Evolutionary conservation across 2,113 vertebrate genomes (phyloP).

Genomic region (Clupea harengus): DNA sequence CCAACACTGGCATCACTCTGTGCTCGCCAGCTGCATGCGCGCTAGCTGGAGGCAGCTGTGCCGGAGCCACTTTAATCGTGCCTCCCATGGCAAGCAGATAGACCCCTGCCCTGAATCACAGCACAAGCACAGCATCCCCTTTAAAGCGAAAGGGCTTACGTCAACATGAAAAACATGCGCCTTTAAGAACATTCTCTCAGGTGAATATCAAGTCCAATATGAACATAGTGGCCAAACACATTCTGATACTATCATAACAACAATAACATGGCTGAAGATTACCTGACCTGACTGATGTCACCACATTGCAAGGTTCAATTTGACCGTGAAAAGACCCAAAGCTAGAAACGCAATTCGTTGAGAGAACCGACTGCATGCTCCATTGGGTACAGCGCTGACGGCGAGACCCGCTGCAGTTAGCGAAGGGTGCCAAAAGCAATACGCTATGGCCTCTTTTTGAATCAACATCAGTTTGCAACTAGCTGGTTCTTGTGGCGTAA

Average conservation of each 20-base stretch:
- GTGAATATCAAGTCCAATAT: not conserved
- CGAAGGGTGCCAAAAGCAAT: constrained; percentile 1
- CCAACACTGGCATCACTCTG: not conserved
- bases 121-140: not conserved
- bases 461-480: not conserved
- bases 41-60: not conserved
- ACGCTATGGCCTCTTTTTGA: not conserved
- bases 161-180: not conserved
- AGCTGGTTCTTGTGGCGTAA: not conserved
- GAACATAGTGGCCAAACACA: not conserved
- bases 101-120: not conserved
- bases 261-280: not conserved
- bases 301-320: not conserved
- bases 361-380: not conserved
- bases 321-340: constrained; percentile 1
- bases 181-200: not conserved
- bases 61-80: constrained; percentile 1
- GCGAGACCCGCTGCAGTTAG: not conserved
- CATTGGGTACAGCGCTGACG: not conserved
- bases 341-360: constrained; percentile 7
- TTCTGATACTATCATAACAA: not conserved
- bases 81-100: constrained; percentile 14
- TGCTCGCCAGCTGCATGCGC: not conserved
- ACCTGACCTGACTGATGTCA: not conserved
- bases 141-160: not conserved